phyloP scores from a whole-genome alignment of 2,797 vertebrate species.

The Schizopygopsis pylzovi region DNA sequence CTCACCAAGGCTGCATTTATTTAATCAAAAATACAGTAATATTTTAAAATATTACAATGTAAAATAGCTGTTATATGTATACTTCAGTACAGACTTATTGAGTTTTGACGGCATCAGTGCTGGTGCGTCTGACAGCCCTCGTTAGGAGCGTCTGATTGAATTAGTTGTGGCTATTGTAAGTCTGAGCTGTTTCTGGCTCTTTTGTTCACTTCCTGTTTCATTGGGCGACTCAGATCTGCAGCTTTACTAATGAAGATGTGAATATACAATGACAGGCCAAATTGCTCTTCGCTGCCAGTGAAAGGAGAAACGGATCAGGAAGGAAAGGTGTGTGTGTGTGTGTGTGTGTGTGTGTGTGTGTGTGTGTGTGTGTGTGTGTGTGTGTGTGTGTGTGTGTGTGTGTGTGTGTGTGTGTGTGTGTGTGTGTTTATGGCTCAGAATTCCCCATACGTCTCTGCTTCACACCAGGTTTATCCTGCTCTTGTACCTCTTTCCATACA shows the following conservation, averaged over 20 bases:
- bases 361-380: conserved; percentile 7
- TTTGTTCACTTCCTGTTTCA: conserved; percentile 32
- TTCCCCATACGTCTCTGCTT: conserved; percentile 3
- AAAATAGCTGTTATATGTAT: neutral
- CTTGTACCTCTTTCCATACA: neutral
- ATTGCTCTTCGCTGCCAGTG: conserved; percentile 67
- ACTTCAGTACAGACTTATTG: neutral
- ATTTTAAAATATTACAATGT: neutral
- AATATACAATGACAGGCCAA: conserved; percentile 69
- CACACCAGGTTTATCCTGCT: conserved; percentile 6
- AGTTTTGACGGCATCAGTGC: neutral
- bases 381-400: neutral
- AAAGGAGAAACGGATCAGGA: conserved; percentile 18
- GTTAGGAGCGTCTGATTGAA: neutral
- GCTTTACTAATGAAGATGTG: conserved; percentile 69
- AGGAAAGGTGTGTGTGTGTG: neutral
- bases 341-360: neutral
- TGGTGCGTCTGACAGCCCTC: neutral
- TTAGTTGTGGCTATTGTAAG: neutral
- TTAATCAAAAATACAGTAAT: neutral
- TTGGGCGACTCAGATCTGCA: conserved; percentile 54
- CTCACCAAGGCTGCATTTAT: neutral
- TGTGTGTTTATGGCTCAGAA: neutral
- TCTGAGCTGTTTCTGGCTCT: neutral
- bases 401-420: conserved; percentile 9